Base-by-base conservation (phyloP, 2,113 vertebrate genomes). In the Zingel zingel region DNA sequence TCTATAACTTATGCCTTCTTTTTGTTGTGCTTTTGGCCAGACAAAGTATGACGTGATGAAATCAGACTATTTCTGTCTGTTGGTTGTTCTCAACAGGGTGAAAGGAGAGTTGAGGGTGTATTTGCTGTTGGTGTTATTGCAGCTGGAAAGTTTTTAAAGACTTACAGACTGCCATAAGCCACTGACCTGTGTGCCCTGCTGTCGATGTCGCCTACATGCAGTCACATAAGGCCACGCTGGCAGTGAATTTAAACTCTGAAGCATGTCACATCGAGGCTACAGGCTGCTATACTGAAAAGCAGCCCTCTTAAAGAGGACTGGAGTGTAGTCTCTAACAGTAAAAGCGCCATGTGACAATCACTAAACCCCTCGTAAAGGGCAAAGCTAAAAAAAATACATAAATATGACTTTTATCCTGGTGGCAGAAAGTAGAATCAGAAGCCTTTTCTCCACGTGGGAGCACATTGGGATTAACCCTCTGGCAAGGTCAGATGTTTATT, bases 61-160 rank as follows among this genome's bases (percentile, higher is more conserved):
- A 56, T 79, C 51, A 0, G 56, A 27, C 70, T 83, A 74, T 82
- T 88, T 87, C 19, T 63, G 64, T 85, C 53, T 43, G 4, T 36
- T 19, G 53, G 48, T 83, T 59, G 65, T n/a, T 76, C 5, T 30
- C 30, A 64, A 59, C 47, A 1, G 61, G 50, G 77, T 56, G 39
- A 86, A 74, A 51, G 56, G 21, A 74, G 16, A 70, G 62, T 69
- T 63, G 43, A 33, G 25, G 19, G 23, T 63, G 58, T 56, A 63
- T 75, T 76, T 83, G 53, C 54, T 89, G 59, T 77, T 85, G 67
- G 66, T 86, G 74, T 84, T 88, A 30, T 66, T 75, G 68, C 84
- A 91, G 88, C 90, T 93, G 84, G 65, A 81, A 2, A 25, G 19
- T 19, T 57, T 79, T 88, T 54, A 18, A 14, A 39, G 81, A 30